Evolutionary conservation across 2,888 invertebrate genomes (phyloP).

Genomic region (Drepanosiphum platanoidis): DNA sequence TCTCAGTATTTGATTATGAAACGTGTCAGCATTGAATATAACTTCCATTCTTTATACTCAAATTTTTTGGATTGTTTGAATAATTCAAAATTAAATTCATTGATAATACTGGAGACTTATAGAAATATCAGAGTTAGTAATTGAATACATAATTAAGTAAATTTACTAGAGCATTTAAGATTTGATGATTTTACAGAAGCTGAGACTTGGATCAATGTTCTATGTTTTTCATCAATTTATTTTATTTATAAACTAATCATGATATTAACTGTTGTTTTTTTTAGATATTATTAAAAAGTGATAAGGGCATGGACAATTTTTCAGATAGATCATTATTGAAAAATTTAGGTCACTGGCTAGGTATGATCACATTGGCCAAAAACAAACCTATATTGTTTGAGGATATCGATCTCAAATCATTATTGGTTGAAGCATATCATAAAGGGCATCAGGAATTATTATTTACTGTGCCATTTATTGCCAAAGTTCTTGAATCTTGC

Average conservation of each 20-base stretch:
- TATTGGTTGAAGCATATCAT: constrained; percentile 95
- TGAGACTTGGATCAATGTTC: too few relatives aligned
- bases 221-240: too few relatives aligned
- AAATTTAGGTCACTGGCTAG: constrained; percentile 99
- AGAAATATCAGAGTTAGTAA: constrained; percentile 86
- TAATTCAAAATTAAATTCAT: constrained; percentile 81
- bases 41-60: constrained; percentile 96
- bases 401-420: constrained; percentile 93
- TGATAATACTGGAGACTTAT: constrained; percentile 94
- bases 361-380: constrained; percentile 94
- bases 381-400: constrained; percentile 86
- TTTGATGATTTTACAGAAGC: too few relatives aligned
- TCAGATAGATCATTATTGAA: constrained; percentile 96
- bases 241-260: too few relatives aligned
- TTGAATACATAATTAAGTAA: neutral
- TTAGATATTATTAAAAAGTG: constrained; percentile 85
- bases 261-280: constrained; percentile 63
- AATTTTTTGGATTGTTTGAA: constrained; percentile 94
- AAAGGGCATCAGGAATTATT: constrained; percentile 97
- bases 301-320: constrained; percentile 99
- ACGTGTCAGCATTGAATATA: constrained; percentile 96
- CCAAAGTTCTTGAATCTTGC: constrained; percentile 96
- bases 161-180: too few relatives aligned
- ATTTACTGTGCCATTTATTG: constrained; percentile 98
- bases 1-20: constrained; percentile 98